Evolutionary conservation across 2,888 invertebrate species (phyloP), one percentile per base, ranked within the genome.

Genomic region (Campaea margaritaria): DNA sequence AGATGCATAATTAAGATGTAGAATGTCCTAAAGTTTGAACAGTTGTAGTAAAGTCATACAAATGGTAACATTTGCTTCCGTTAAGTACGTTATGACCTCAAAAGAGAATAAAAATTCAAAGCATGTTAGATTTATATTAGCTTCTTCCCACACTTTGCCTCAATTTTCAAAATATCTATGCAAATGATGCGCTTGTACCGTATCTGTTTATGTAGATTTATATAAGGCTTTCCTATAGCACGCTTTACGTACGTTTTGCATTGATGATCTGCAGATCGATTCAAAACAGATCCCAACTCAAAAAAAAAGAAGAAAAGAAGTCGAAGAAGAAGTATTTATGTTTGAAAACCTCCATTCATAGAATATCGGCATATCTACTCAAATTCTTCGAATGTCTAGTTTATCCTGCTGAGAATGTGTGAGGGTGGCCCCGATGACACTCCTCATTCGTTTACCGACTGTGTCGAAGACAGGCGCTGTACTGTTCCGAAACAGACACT

Each of bases 381-480:
- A 10, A 65, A 62, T 67, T 62, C 68, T 51, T 67, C 43, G 62
- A 64, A 55, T 43, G 41, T 21, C 55, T 45, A 42, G 41, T 42
- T 49, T 49, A 28, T 42, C 57, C 53, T 81, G 78, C 82, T 63
- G 42, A 67, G 79, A 81, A 81, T 41, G 64, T 64, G 59, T 68
- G 57, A 59, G 74, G 75, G 70, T 78, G 71, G 71, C 59, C n/a
- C 69, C 45, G 64, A 56, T 64, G 72, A 73, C 72, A 72, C 68
- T 74, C 43, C 43, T 79, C 71, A 73, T 63, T 74, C 69, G 75
- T 76, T 79, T 81, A 82, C 79, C 74, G 76, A 69, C 68, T 76
- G 70, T 73, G 58, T 69, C 73, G 74, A 46, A 58, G 79, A 86
- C 85, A 84, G 78, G 74, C 63, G 72, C 71, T 69, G 64, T 54